Evolutionary conservation across 2,888 invertebrate genomes (phyloP), one percentile per base, ranked within the genome.

Genomic region (Dryobota labecula): DNA sequence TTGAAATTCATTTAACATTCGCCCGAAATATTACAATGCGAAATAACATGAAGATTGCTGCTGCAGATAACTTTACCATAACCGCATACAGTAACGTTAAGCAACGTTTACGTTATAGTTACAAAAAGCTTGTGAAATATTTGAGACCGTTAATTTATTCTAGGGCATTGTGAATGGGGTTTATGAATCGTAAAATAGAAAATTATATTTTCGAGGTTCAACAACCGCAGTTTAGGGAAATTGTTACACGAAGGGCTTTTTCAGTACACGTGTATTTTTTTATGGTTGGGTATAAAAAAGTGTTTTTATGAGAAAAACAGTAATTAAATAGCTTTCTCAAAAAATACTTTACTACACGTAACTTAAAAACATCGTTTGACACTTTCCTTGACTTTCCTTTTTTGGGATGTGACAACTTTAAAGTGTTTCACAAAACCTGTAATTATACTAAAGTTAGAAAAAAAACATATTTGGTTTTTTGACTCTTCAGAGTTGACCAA

Each of bases 141-240:
- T 82, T 76, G 65, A 79, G 63, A 54, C 47, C 24, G 33, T 68
- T 79, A 79, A 76, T 82, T 76, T 76, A 82, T 76, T 73, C 66
- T 54, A n/a, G 33, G 60, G 38, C 45, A 60, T 69, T 66, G 53
- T 71, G 70, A 58, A 61, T 45, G 27, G 2, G 38, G 63, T 70
- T 63, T 81, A 69, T 74, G 78, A 74, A 62, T 80, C 82, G 74
- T 81, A 74, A 80, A 78, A 80, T 60, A 43, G 7, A 33, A 74
- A 70, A 54, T 51, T 41, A 72, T 54, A 62, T 69, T 70, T 76
- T 68, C n/a, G 43, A 53, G 56, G 68, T 68, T 81, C 66, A 81
- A 67, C 20, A 56, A 58, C 60, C 73, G 27, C 33, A 43, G 27
- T 38, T 38, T 27, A 68, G 49, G 45, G 24, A 70, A 54, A 43